phyloP scores from a whole-genome alignment of 2,113 vertebrate species.

The Polyodon spathula region DNA sequence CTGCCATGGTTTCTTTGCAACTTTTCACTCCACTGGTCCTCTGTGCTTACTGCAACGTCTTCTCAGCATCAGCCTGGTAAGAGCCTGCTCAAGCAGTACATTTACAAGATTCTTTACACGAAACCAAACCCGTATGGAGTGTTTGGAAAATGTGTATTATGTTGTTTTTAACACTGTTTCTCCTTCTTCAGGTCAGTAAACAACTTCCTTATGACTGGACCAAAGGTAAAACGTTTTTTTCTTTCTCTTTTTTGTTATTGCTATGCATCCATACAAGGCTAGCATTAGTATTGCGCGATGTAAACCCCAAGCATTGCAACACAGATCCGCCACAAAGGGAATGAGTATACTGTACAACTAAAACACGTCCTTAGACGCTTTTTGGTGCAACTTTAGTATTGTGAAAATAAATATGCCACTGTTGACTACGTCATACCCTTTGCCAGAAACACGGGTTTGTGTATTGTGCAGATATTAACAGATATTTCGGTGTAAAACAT shows the following conservation, averaged over 20 bases:
- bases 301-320: no score
- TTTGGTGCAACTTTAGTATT: no score
- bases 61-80: constrained; percentile 67
- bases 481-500: no score
- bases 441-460: no score
- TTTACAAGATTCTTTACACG: not conserved
- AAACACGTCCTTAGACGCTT: no score
- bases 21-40: constrained; percentile 44
- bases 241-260: no score
- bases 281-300: not conserved
- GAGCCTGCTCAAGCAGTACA: not conserved
- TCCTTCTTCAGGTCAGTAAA: constrained; percentile 90
- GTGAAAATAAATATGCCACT: no score
- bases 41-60: constrained; percentile 42
- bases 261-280: not conserved
- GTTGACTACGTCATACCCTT: no score
- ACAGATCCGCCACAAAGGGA: no score
- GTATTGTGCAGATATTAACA: no score
- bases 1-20: constrained; percentile 52
- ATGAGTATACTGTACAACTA: no score
- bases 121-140: not conserved
- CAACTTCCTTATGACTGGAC: constrained; percentile 95
- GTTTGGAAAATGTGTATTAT: constrained; percentile 12
- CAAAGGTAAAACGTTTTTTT: constrained; percentile 87
- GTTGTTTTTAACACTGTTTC: no score